Evolutionary conservation across 2,797 vertebrate genomes (phyloP).

Genomic region (Parambassis ranga): DNA sequence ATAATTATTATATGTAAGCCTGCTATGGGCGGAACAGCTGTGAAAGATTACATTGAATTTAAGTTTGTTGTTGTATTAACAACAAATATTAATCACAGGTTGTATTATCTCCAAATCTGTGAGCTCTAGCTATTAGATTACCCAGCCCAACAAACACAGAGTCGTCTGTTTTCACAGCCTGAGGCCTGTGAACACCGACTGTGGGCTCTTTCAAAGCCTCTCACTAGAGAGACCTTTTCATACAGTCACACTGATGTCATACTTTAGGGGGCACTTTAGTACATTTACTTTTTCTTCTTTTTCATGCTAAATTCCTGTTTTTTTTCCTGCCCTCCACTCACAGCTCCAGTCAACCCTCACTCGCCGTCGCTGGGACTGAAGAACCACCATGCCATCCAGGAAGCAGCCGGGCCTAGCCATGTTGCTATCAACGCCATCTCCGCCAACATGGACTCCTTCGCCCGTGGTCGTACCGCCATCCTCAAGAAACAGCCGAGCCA

Average conservation of each 20-base stretch:
- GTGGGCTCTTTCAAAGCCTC: conserved; percentile 33
- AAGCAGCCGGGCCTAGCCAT: conserved; percentile 95
- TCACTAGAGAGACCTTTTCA: conserved; percentile 36
- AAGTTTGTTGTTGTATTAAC: too few species aligned
- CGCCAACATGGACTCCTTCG: conserved; percentile 99
- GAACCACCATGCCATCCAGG: conserved; percentile 93
- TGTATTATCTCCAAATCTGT: conserved; percentile 11
- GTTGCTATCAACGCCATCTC: conserved; percentile 99
- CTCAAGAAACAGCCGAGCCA: conserved; percentile 98
- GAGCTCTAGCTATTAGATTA: conserved; percentile 13
- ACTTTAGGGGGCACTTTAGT: neutral
- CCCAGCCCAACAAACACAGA: conserved; percentile 25
- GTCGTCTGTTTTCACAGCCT: conserved; percentile 18
- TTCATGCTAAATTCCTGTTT: neutral
- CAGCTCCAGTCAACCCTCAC: conserved; percentile 82
- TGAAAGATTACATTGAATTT: too few species aligned
- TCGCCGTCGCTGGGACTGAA: conserved; percentile 87
- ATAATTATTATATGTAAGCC: too few species aligned
- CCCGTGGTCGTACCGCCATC: conserved; percentile 93
- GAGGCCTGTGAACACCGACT: conserved; percentile 11
- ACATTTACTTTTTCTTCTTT: neutral
- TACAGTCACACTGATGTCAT: conserved; percentile 14
- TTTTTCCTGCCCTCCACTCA: neutral
- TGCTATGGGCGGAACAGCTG: too few species aligned
- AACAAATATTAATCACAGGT: conserved; percentile 1